Evolutionary conservation across 2,797 vertebrate species (phyloP), one percentile per base, ranked within the genome.

Genomic region (Cynodonichthys magdalenae): DNA sequence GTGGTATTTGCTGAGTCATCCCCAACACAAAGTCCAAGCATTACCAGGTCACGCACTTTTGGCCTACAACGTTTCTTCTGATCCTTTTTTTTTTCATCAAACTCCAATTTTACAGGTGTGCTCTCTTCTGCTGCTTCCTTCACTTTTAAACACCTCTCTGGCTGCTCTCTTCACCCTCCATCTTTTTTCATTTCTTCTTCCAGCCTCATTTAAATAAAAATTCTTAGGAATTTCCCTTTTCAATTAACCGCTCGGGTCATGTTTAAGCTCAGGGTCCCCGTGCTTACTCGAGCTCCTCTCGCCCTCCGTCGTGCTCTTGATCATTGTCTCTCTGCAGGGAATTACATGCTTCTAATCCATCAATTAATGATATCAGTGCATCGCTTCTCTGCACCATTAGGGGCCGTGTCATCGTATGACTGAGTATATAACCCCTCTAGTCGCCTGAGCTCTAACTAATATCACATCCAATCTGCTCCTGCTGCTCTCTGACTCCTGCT

Each of bases 361-460:
- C 90, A 90, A 90, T 93, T 92, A 92, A 86, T 84, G 83, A 87
- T 90, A 91, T 92, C 90, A 89, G 89, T 51, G 70, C 80, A 90
- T 91, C 86, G 44, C 83, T 88, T 80, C 83, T 75, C 80, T 77
- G 71, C 71, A 70, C 89, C 88, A 87, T 91, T 90, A 87, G 75
- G 59, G 75, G 77, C 79, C 59, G 79, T 90, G 90, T 89, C 86
- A 86, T 86, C 71, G n/a, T 76, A 88, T 74, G 84, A 85, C 85
- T 86, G 83, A 82, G 81, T 83, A 71, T 78, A 87, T 75, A 88
- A 84, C 84, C 82, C 59, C 55, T 81, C 74, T 58, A 59, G 73
- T 67, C 14, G 59, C 79, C 63, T 53, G 57, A 83, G 80, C 77
- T 52, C 58, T 3, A n/a, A 66, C 76, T 66, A 70, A 88, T 78